Evolutionary conservation across 2,113 vertebrate species (phyloP).

Genomic region (Callaeas wilsoni): DNA sequence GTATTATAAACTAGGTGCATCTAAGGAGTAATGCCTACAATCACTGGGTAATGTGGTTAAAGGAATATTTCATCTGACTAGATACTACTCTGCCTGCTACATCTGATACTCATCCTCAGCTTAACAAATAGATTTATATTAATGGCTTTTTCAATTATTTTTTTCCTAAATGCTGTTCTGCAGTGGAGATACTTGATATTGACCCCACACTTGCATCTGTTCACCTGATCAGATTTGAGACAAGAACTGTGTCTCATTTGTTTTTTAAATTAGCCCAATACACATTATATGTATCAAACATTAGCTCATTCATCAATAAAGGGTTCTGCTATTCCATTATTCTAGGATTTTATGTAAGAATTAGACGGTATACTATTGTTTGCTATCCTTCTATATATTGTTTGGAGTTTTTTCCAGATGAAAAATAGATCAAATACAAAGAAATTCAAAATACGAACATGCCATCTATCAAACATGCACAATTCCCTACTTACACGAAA

Average conservation of each 20-base stretch:
- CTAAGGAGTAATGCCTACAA: not conserved
- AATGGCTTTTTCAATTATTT: not conserved
- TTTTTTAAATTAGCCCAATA: not conserved
- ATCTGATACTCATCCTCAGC: constrained; percentile 20
- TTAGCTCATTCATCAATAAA: not conserved
- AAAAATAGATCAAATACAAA: not conserved
- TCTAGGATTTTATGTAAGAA: not conserved
- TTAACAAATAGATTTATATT: constrained; percentile 26
- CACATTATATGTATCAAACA: not conserved
- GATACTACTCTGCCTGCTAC: constrained; percentile 42
- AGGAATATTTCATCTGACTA: constrained; percentile 63
- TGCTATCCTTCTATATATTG: not conserved
- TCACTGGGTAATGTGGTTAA: constrained; percentile 47
- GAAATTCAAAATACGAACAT: not conserved
- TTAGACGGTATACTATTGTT: not conserved
- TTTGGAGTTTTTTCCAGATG: not conserved
- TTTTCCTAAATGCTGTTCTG: constrained; percentile 31
- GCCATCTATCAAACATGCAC: not conserved
- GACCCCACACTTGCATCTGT: not conserved
- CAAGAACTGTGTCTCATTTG: not conserved
- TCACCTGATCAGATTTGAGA: not conserved
- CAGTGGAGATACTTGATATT: not conserved
- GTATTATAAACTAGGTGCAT: not conserved
- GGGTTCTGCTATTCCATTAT: not conserved
- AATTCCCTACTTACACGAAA: not conserved